phyloP scores from a whole-genome alignment of 2,888 invertebrate species.

The Tipula lateralis region DNA sequence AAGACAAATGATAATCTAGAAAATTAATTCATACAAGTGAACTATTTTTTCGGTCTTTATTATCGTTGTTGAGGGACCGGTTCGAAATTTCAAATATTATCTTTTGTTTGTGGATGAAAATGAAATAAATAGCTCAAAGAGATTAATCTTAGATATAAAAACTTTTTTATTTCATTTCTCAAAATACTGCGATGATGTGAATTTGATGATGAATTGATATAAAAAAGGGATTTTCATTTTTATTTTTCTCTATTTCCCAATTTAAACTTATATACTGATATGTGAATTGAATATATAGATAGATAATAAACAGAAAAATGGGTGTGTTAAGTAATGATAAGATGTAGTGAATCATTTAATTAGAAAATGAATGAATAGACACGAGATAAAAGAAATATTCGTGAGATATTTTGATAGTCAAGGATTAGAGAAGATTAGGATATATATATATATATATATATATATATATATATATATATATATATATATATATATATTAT shows the following conservation, averaged over 20 bases:
- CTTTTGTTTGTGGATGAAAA: background rate
- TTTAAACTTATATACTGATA: background rate
- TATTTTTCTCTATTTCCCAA: background rate
- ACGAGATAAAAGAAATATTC: background rate
- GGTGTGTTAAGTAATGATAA: background rate
- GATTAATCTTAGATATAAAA: conserved; percentile 3
- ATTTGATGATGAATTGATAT: background rate
- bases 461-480: too few species aligned
- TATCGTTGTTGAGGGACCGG: background rate
- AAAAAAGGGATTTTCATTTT: conserved; percentile 2
- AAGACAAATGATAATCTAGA: background rate
- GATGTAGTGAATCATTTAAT: background rate
- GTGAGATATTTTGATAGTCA: background rate
- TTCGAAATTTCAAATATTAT: background rate
- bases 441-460: too few species aligned
- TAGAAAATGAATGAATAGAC: conserved; percentile 1
- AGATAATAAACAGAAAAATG: background rate
- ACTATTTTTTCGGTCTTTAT: background rate
- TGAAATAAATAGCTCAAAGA: background rate
- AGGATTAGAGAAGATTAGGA: background rate
- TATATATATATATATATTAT: too few species aligned
- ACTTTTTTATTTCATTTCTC: background rate
- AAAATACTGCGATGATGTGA: background rate
- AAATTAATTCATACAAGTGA: background rate
- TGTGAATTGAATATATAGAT: background rate